Base-by-base conservation (phyloP, 2,797 vertebrate species). In the Anguilla megastoma region DNA sequence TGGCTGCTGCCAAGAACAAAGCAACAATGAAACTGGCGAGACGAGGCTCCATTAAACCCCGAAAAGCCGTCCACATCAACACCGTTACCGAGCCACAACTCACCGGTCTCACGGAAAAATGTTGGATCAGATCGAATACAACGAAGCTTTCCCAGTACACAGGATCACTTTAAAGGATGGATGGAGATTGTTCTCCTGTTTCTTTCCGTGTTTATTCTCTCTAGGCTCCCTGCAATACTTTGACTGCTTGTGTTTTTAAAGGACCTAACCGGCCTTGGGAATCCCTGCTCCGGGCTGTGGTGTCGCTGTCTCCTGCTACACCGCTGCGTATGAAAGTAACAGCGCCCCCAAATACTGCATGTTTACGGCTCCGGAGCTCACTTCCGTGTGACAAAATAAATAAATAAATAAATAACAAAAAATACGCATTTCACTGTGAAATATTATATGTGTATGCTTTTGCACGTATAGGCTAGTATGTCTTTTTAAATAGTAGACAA, bases 1-100 rank as follows among this genome's bases (percentile, higher is more conserved):
- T 97, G 96, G 96, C 96, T 93, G 95, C 96, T 94, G 92, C 94
- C 90, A 94, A 95, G 96, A 97, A 97, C 96, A 97, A 97, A 97
- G 96, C 96, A 93, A 96, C 94, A 95, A 95, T 95, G 95, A 95
- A 69, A 95, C 92, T 84, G 90, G 60, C 71, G 86, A 58, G 33
- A 88, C 85, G 90, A 92, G 88, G 91, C 88, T 85, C 80, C 18
- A 48, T 60, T 76, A 88, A 91, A 92, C 91, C 90, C 12, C 1
- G 27, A 16, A 52, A 3, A 66, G 88, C 33, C 33, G 14, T 83
- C 76, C 71, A 45, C 86, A 89, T 0, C 36, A 24, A 12, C 54
- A 33, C 0, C 14, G 21, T 80, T 3, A 56, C 14, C 58, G 54
- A 7, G 54, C 54, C 71, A 92, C 79, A 91, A 95, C 96, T 96